Base-by-base conservation (phyloP, 2,797 vertebrate genomes). In the Rhynchonycteris naso region DNA sequence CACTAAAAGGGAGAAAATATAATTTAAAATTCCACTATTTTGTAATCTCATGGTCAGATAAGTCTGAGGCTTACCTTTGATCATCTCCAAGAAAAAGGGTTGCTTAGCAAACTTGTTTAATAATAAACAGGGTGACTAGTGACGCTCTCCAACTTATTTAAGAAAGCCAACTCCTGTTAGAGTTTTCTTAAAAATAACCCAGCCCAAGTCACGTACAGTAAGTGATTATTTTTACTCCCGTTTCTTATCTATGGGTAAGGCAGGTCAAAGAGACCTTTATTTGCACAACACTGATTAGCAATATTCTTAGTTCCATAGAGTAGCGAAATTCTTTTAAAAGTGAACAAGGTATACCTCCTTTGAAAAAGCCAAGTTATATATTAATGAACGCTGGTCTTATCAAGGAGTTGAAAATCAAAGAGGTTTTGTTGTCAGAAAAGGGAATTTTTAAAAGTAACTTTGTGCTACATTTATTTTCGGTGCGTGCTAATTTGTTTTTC, bases 81-180 rank as follows among this genome's bases (percentile, higher is more conserved):
- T 94, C 76, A 94, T 82, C 28, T 88, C 72, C 3, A 78, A 92
- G 95, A 76, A 78, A 80, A 91, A 59, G 52, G 16, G 74, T 80
- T 96, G 82, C 88, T 95, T 88, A 91, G 86, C 54, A 93, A 94
- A 92, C 30, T 58, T 88, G 75, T 90, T 96, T 95, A 96, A 81
- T 89, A 94, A 91, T 89, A 91, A 96, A 87, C 75, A 93, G 88
- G 75, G 52, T 83, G 79, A 94, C 90, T 66, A 80, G 47, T 52
- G 19, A 71, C 47, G 4, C 63, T 88, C 56, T 80, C 58, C 38
- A 35, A 74, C 58, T 56, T 85, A 65, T 12, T 68, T 72, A 61
- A 76, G 63, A n/a, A 82, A 74, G 76, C 38, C 94, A 93, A 78
- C 28, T 80, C 28, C 38, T 21, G 26, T 71, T 59, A 66, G 68